These are phyloP conservation scores for Eledona agricola DNA, from an alignment of 2,888 invertebrate genomes.

Conservation along the genomic window DNA sequence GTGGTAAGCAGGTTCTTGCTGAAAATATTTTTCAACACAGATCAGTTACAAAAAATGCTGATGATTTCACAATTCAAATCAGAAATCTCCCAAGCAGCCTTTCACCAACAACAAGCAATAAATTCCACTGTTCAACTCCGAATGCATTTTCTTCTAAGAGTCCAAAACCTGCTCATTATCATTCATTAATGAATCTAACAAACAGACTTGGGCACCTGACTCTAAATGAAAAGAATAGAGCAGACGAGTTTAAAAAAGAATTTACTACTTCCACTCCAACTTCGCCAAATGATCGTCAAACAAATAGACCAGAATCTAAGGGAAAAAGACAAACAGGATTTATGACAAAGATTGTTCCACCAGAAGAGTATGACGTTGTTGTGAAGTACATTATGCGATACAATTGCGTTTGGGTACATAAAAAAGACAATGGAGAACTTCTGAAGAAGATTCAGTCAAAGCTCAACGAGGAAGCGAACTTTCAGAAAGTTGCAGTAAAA, in stretches of 20 bases:
- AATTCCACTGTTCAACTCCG: too few species aligned
- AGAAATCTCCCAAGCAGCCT: too few species aligned
- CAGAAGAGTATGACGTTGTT: slow-evolving; percentile 1
- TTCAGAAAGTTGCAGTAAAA: slow-evolving; percentile 5
- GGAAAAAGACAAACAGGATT: neutral
- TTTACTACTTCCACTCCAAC: neutral
- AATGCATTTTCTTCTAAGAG: too few species aligned
- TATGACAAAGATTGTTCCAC: neutral
- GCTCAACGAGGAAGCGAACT: slow-evolving; percentile 12
- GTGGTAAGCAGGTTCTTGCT: too few species aligned
- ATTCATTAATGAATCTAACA: too few species aligned
- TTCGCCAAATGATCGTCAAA: neutral
- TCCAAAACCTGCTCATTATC: too few species aligned
- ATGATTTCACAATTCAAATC: slow-evolving; percentile 3
- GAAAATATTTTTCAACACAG: slow-evolving; percentile 12
- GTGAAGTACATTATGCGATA: slow-evolving; percentile 23
- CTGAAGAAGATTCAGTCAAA: slow-evolving; percentile 3
- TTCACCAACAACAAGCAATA: too few species aligned
- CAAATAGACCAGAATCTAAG: neutral
- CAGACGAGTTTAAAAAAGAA: neutral
- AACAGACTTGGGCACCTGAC: too few species aligned
- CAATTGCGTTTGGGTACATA: slow-evolving; percentile 23
- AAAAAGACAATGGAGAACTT: neutral
- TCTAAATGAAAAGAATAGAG: neutral
- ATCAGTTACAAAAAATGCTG: slow-evolving; percentile 1